Evolutionary conservation across 2,888 invertebrate genomes (phyloP).

Genomic region (Chymomyza procnemis): DNA sequence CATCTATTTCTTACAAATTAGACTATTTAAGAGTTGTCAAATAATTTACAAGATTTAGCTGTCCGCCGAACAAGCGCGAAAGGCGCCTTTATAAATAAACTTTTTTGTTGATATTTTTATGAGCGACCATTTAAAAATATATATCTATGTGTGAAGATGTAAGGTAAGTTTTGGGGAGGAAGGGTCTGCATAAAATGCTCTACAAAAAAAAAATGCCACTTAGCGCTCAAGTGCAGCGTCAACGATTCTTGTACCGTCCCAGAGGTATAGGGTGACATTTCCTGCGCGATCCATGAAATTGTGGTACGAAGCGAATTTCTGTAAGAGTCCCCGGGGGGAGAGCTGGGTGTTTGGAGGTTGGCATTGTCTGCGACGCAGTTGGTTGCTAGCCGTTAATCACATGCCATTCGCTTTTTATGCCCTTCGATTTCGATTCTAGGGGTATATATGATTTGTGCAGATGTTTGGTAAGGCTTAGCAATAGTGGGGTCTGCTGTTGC

Average conservation of each 20-base stretch:
- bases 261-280: constrained; percentile 63
- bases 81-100: too few relatives aligned
- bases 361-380: not conserved
- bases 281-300: constrained; percentile 46
- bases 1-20: constrained; percentile 12
- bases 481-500: too few relatives aligned
- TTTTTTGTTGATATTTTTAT: too few relatives aligned
- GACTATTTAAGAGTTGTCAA: constrained; percentile 15
- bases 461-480: too few relatives aligned
- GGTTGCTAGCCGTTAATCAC: not conserved
- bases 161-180: too few relatives aligned
- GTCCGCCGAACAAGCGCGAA: constrained; percentile 24
- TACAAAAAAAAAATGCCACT: constrained; percentile 20
- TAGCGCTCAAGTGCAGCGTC: constrained; percentile 47
- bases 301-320: constrained; percentile 59
- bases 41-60: not conserved
- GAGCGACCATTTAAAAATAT: too few relatives aligned
- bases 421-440: too few relatives aligned
- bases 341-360: not conserved
- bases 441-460: too few relatives aligned
- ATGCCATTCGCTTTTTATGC: not conserved
- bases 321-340: not conserved
- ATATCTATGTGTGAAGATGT: too few relatives aligned
- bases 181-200: constrained; percentile 9
- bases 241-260: constrained; percentile 35